Evolutionary conservation across 2,888 invertebrate genomes (phyloP), one percentile per base, ranked within the genome.

Genomic region (Oithona nana): DNA sequence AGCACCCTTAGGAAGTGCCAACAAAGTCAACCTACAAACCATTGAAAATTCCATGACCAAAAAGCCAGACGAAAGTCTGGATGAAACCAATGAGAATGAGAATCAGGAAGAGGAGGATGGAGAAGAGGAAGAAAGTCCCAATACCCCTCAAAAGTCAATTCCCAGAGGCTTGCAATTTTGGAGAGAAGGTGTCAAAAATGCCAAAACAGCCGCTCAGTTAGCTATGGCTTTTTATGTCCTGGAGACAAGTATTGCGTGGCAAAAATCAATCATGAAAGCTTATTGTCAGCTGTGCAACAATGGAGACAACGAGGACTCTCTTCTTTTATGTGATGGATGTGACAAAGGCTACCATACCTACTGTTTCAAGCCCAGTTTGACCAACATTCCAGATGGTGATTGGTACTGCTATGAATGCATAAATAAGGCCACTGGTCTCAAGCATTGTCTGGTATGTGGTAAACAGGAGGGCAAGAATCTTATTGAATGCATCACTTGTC

Each of bases 201-300:
- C 89, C 55, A 82, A 81, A 69, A 90, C 90, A 0, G 83, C 92
- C 0, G 87, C 93, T 0, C 94, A 95, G 71, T 77, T 95, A 28
- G 86, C 88, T 26, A 84, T 92, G 83, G 84, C 88, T 68, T 78
- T 92, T 64, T 86, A 88, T 70, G 86, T 88, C 69, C 76, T 97
- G 67, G 92, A 94, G 72, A 83, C 85, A 1, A 86, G 86, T 71
- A 88, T 97, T 69, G 93, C 94, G 49, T 97, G 97, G 97, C 95
- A 97, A 76, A 93, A 94, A 78, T 93, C 93, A 77, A 88, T 94
- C 71, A 94, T 97, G 94, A 93, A 94, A 81, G 95, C 94, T 90
- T 88, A 88, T 75, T 95, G 95, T 76, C 95, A 97, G 75, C 93
- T 97, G 75, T 97, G 97, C 76, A 83, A 88, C 71, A 84, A 86